Base-by-base conservation (phyloP, 2,113 vertebrate species). In the Benitochromis conjunctus region DNA sequence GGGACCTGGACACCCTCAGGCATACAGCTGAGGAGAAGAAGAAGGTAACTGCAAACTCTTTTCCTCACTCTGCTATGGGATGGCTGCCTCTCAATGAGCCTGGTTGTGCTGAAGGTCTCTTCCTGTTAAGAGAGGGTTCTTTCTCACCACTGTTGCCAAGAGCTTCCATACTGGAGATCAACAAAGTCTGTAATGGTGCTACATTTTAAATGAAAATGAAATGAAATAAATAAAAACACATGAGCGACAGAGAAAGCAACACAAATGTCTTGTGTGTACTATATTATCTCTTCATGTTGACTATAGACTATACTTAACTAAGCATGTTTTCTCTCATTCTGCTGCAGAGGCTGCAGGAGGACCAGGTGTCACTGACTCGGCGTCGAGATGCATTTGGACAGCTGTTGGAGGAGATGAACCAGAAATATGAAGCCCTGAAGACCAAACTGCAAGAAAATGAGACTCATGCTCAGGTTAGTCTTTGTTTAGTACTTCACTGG, bases 391-490 rank as follows among this genome's bases (percentile, higher is more conserved):
- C 96, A 36, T 97, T 98, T 88, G 96, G 95, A 81, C 97, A 97
- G 94, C 94, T 96, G 91, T 92, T 97, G 92, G 95, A 97, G 76
- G 95, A 94, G 12, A 92, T 97, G 91, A 97, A 96, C 41, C 51
- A 79, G 57, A 95, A 97, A 38, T 94, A 96, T 26, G 97, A 99
- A 80, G 81, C 82, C 12, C 90, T 98, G 31, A 98, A 97, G 89
- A 94, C 83, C 54, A 97, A 97, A 21, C 94, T 99, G 8, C 96
- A 98, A 43, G 98, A 99, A 54, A 99, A 99, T 18, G 98, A 99
- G 94, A 99, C 97, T 3, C 97, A 99, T 57, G 92, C 97, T 85
- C 98, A 99, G 97, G 98, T 99, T 69, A 1, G 85, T 71, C 5
- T 24, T 71, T 41, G 26, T 66, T 66, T 13, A 34, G 60, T 64